These are phyloP conservation scores for Novumbra hubbsi DNA, from an alignment of 2,797 vertebrate genomes.

Conservation along the genomic window DNA sequence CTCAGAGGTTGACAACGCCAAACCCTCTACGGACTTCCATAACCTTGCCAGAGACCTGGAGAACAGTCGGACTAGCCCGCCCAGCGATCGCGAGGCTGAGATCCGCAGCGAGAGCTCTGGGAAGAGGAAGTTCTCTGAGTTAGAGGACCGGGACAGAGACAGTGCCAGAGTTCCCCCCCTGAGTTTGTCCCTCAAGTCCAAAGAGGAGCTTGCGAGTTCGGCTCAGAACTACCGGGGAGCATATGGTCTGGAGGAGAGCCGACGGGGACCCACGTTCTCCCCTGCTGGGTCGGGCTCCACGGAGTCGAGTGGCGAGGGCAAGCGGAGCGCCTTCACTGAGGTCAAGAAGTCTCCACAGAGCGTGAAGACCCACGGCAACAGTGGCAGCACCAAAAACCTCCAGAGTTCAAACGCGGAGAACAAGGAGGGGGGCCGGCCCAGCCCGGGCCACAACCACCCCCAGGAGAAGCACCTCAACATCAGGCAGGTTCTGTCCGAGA, in stretches of 20 bases:
- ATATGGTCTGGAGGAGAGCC: constrained; percentile 85
- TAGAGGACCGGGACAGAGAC: constrained; percentile 62
- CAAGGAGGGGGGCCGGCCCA: constrained; percentile 74
- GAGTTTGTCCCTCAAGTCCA: constrained; percentile 72
- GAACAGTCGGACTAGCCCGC: constrained; percentile 77
- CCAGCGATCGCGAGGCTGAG: constrained; percentile 81
- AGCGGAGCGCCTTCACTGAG: constrained; percentile 94
- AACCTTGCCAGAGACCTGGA: constrained; percentile 93
- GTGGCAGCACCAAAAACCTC: constrained; percentile 61
- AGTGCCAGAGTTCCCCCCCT: constrained; percentile 32
- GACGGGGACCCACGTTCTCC: constrained; percentile 70
- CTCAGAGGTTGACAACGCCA: constrained; percentile 72
- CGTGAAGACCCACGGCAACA: constrained; percentile 65
- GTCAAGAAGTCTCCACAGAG: constrained; percentile 83
- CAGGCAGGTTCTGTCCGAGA: constrained; percentile 79
- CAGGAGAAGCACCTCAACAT: constrained; percentile 75
- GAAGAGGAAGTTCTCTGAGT: constrained; percentile 84
- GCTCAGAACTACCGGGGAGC: constrained; percentile 85
- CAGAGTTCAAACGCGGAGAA: constrained; percentile 76
- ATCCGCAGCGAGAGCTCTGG: constrained; percentile 74
- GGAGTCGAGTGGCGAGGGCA: constrained; percentile 77
- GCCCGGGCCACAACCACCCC: constrained; percentile 38
- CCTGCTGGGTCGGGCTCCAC: constrained; percentile 72
- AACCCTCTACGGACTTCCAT: constrained; percentile 95
- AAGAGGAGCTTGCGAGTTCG: constrained; percentile 86